Conservation (phyloP, 2,113 vertebrate genomes). For the Lates calcarifer region DNA sequence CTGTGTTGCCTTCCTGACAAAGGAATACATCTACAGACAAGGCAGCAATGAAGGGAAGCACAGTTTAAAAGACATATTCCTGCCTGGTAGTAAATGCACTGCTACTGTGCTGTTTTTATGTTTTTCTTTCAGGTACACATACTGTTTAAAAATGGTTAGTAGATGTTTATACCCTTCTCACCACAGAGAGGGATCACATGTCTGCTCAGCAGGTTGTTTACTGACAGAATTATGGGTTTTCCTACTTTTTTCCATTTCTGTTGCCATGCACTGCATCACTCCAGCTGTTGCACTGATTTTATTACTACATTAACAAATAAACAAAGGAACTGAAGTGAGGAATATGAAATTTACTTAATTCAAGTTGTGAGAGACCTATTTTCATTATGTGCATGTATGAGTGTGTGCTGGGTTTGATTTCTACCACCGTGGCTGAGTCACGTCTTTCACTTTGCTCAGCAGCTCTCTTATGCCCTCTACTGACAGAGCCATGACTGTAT, state of each 20-base stretch:
- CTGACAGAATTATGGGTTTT: not conserved
- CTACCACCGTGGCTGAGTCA: not conserved
- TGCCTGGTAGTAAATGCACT: too few relatives aligned
- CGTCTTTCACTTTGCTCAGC: not conserved
- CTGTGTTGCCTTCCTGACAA: not conserved
- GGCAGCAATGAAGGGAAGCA: not conserved
- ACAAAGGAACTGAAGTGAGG: not conserved
- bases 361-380: not conserved
- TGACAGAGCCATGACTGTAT: slow-evolving; percentile 1
- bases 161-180: too few relatives aligned
- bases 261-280: not conserved
- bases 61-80: too few relatives aligned
- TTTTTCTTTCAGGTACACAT: too few relatives aligned
- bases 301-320: not conserved
- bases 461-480: slow-evolving; percentile 38
- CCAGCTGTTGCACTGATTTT: not conserved
- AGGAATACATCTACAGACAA: not conserved
- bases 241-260: too few relatives aligned
- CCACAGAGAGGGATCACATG: too few relatives aligned
- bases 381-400: not conserved
- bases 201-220: not conserved
- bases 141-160: too few relatives aligned
- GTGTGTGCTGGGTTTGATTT: not conserved
- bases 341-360: not conserved
- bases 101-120: too few relatives aligned